Evolutionary conservation across 2,797 vertebrate species (phyloP), one percentile per base, ranked within the genome.

Genomic region (Enteromius viviparus): DNA sequence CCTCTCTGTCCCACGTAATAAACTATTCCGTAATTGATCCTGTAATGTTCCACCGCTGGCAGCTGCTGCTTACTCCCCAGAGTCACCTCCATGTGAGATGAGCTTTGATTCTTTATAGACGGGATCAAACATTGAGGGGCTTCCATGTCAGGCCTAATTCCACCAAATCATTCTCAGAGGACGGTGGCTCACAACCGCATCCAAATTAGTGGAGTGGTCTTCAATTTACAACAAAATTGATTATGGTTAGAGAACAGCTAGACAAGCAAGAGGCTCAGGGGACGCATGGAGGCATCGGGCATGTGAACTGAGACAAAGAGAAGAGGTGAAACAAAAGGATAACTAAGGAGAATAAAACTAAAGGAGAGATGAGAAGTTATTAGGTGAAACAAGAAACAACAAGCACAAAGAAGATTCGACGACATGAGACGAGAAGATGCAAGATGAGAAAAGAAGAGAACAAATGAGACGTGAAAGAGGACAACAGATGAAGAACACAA

Each of bases 1-100:
- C 66, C 37, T 7, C 29, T 80, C 90, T 91, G 88, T 89, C 89
- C 88, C 64, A 62, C 49, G 26, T 78, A 82, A 69, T 86, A 82
- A 87, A 87, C 80, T 84, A 49, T 84, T 68, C 60, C n/a, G 65
- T 84, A 87, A 85, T 69, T 86, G 81, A 81, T 83, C 75, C 70
- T 76, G 76, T 81, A 85, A 84, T 64, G 62, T 49, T 66, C 51
- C 68, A 78, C 68, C 53, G 58, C 51, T 76, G 71, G 42, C 60
- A 82, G 75, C 82, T 82, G 74, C 75, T 77, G 65, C 71, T 51
- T 58, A 14, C 32, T 87, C 78, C 84, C 80, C 40, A 23, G 80
- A 51, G 77, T 21, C 74, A 71, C 74, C 65, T 85, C 77, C 23
- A 83, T 66, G 76, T n/a, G 21, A 86, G 66, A 84, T 86, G 60